Percentiles rank a stretch among this genome's conserved stretches.
phyloP scores from a whole-genome alignment of 1,140 invertebrate species.

The Leptinotarsa undecemlineata region DNA sequence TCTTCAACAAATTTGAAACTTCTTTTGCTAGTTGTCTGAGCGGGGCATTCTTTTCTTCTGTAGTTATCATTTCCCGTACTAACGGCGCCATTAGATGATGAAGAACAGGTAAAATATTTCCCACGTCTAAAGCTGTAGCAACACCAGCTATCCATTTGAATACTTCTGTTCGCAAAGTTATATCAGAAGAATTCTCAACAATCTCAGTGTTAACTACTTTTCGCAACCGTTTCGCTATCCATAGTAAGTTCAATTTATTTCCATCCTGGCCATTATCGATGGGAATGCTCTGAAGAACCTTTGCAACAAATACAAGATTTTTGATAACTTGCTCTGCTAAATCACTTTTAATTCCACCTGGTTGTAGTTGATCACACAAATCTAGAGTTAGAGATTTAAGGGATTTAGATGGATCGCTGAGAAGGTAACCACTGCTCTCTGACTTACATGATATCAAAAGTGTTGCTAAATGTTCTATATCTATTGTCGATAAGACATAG shows the following conservation, averaged over 20 bases:
- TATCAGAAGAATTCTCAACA: constrained; percentile 61
- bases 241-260: constrained; percentile 60
- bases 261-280: constrained; percentile 49
- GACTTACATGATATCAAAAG: constrained; percentile 56
- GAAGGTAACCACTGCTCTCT: constrained; percentile 64
- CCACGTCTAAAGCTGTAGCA: constrained; percentile 60
- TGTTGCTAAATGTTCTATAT: constrained; percentile 63
- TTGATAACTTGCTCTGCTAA: constrained; percentile 73
- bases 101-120: constrained; percentile 60
- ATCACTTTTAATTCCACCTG: constrained; percentile 60
- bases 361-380: constrained; percentile 72
- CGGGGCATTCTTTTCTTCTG: constrained; percentile 60
- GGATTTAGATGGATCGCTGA: constrained; percentile 61
- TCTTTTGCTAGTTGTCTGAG: constrained; percentile 67
- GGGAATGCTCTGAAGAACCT: constrained; percentile 62
- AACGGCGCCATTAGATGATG: constrained; percentile 67
- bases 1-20: constrained; percentile 68
- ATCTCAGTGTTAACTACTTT: constrained; percentile 76
- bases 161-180: constrained; percentile 66
- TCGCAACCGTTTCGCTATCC: constrained; percentile 71
- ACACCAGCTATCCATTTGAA: constrained; percentile 77
- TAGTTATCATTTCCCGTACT: constrained; percentile 66
- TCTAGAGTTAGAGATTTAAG: constrained; percentile 72
- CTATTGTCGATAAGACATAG: constrained; percentile 67
- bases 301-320: constrained; percentile 72